These are phyloP conservation scores for Bufo gargarizans DNA, from an alignment of 2,113 vertebrate species.

Conservation along the genomic window DNA sequence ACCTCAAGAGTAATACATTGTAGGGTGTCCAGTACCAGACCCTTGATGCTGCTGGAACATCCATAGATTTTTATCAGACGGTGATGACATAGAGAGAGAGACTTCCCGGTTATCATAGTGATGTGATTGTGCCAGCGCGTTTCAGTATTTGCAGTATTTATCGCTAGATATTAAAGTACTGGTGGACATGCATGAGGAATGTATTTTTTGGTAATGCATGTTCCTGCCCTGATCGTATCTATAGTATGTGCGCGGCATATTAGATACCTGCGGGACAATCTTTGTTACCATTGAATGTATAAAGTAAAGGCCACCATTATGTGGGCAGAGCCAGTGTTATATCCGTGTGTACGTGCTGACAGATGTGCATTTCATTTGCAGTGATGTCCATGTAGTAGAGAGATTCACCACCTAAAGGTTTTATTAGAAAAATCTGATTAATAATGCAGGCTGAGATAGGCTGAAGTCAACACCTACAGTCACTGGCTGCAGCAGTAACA, in stretches of 20 bases:
- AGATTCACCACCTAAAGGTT: neutral
- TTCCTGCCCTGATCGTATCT: slow-evolving; percentile 13
- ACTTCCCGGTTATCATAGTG: neutral
- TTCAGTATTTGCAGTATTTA: slow-evolving; percentile 26
- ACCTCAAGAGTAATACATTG: neutral
- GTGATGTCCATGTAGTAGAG: neutral
- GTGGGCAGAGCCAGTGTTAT: neutral
- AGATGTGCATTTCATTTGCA: neutral
- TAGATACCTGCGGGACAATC: neutral
- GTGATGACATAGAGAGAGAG: too few relatives aligned
- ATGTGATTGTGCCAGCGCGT: slow-evolving; percentile 11
- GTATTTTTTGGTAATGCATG: slow-evolving; percentile 27
- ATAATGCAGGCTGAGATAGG: neutral
- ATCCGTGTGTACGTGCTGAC: neutral
- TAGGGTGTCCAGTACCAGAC: neutral
- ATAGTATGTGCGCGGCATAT: neutral
- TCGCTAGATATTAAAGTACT: neutral
- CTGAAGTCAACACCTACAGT: too few relatives aligned
- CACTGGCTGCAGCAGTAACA: too few relatives aligned
- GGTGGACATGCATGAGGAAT: slow-evolving; percentile 34
- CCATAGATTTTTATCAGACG: too few relatives aligned
- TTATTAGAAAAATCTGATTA: neutral
- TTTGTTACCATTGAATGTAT: neutral
- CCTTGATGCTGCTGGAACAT: too few relatives aligned
- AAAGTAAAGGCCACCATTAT: neutral